These are phyloP conservation scores for Chionis minor DNA, from an alignment of 2,113 vertebrate genomes.

Conservation along the genomic window DNA sequence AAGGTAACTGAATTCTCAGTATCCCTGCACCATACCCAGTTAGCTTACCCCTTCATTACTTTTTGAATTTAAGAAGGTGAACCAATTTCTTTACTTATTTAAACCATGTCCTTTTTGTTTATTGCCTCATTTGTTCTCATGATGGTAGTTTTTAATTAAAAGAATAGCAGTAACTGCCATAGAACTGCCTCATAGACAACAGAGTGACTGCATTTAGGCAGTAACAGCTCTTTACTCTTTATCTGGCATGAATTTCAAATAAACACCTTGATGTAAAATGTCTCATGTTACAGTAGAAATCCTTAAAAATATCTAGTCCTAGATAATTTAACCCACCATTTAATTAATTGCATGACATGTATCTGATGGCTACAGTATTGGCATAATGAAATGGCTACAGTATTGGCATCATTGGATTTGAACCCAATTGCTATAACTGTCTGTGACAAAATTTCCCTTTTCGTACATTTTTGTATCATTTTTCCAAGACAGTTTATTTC, in stretches of 20 bases:
- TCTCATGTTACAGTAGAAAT: background rate
- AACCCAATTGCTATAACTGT: background rate
- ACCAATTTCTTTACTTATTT: background rate
- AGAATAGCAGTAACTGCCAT: background rate
- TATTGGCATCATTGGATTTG: background rate
- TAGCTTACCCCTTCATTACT: background rate
- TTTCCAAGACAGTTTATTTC: background rate
- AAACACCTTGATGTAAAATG: background rate
- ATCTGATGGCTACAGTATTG: background rate
- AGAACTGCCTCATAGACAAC: background rate
- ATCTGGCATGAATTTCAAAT: background rate
- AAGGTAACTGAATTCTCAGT: background rate
- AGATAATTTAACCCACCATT: background rate
- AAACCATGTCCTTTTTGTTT: background rate
- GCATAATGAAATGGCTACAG: background rate
- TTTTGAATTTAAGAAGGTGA: background rate
- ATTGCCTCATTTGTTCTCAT: background rate
- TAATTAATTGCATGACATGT: background rate
- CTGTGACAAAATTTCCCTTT: background rate
- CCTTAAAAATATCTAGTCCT: background rate
- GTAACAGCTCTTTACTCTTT: background rate
- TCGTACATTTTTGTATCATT: background rate
- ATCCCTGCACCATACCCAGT: background rate
- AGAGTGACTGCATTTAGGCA: background rate
- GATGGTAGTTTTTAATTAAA: background rate